Base-by-base conservation (phyloP, 2,888 invertebrate species). In the Hirtodrosophila duncani region DNA sequence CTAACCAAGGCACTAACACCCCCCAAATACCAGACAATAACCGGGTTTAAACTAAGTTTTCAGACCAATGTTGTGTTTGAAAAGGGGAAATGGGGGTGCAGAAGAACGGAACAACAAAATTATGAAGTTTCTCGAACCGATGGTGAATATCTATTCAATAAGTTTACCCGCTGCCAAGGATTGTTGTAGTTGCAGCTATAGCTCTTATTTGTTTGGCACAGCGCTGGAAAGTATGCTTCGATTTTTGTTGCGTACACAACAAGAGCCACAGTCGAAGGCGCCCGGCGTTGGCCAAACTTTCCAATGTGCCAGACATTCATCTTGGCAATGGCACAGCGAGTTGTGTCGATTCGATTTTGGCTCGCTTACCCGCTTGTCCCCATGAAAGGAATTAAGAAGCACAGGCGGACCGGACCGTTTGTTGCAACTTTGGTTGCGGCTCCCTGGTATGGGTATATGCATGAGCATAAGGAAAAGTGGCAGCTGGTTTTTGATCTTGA, bases 341-440 rank as follows among this genome's bases (percentile, higher is more conserved):
- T 14, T 24, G n/a, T 51, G 52, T 53, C 61, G 46, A 70, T 70
- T 58, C 69, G 74, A 78, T 55, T 77, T 61, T 50, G 46, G 53
- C 13, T 52, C 49, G 46, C 49, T 56, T 55, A 45, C 33, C 46
- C 27, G 46, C 52, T 29, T 61, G 49, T 55, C 29, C 18, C 42
- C 26, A 50, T 64, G 74, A 78, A 64, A 56, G 65, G 74, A 71
- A 81, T 71, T 72, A 78, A 72, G 69, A 61, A 68, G 52, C 42
- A 74, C 62, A 68, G 72, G 68, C 67, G 30, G 20, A 45, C 51
- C 8, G 36, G 43, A 13, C 31, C 34, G 14, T 10, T 55, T 21
- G 57, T 9, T 31, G 31, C 45, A 53, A 53, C 57, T 53, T 45
- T 57, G n/a, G n/a, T n/a, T n/a, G n/a, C n/a, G n/a, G n/a, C n/a